Base-by-base conservation (phyloP, 2,113 vertebrate species). In the Engystomops pustulosus region DNA sequence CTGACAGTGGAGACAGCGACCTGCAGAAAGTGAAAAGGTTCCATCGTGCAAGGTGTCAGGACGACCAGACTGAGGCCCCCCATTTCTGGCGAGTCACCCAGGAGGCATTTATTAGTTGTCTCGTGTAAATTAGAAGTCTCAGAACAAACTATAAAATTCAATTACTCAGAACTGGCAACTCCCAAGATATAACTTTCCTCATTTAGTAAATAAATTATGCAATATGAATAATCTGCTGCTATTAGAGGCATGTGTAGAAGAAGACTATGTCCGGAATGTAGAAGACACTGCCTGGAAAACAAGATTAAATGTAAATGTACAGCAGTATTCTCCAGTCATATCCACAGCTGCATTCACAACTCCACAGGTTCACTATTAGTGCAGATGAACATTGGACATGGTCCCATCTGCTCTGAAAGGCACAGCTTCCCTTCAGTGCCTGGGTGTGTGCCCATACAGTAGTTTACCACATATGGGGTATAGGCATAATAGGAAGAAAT, bases 21-120 rank as follows among this genome's bases (percentile, higher is more conserved):
- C 58, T 10, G 55, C 12, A 25, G 51, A 58, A 78, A 79, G 38
- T 11, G 44, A 80, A 34, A 80, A 23, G 65, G 44, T 65, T 69
- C 27, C 44, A 27, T 17, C 69, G 11, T 15, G 17, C 69, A 8
- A 10, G n/a, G 12, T 45, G 69, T 47, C 38, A 25, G 36, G 4
- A 71, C 0, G 18, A n/a, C 20, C n/a, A 36, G 23, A 23, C 8
- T 1, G 62, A 67, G 62, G 32, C 32, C 65, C 34, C 65, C 25
- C 18, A 14, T 10, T 10, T 10, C 6, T 3, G 34, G 10, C 5
- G 8, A 36, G 15, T n/a, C 30, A 10, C 32, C 7, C 32, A 3
- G 30, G 2, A 36, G 30, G 2, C 36, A 7, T 20, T 3, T 18
- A 20, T 67, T 20, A 6, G 32, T 36, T 20, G 62, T 36, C 62